Evolutionary conservation across 37 sponge, comb jelly and placozoan species (phyloP).

Genomic region (Mnemiopsis leidyi): DNA sequence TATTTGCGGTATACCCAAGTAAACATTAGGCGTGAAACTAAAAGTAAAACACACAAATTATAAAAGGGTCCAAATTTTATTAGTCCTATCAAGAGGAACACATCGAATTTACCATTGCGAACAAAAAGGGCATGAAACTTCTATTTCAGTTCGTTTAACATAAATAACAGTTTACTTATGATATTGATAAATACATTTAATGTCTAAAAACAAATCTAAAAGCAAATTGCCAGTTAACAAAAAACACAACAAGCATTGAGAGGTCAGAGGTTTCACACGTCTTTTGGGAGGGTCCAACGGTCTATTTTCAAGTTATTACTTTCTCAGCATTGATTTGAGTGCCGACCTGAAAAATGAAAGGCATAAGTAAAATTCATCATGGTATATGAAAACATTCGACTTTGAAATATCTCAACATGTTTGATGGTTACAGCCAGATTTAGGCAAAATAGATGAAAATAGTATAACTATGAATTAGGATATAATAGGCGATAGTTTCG

Average conservation of each 20-base stretch:
- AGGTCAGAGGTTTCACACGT: background rate
- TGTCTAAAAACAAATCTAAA: background rate
- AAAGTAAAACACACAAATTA: background rate
- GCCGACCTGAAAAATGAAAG: background rate
- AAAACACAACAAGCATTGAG: background rate
- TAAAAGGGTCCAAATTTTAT: background rate
- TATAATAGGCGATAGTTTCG: no score
- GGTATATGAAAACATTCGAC: background rate
- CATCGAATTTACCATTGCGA: no score
- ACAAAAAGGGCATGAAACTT: background rate
- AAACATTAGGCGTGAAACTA: no score
- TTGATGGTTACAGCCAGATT: no score
- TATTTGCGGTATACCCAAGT: no score
- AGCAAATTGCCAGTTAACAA: background rate
- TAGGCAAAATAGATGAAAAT: no score
- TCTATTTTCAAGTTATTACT: background rate
- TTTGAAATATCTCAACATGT: no score
- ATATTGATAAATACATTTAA: background rate
- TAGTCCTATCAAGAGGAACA: background rate
- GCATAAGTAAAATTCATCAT: background rate
- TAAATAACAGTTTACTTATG: slow-evolving; percentile 7
- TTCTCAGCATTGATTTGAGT: slow-evolving; percentile 43
- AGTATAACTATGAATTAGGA: no score
- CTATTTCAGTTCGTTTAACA: slow-evolving; percentile 6
- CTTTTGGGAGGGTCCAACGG: background rate